These are phyloP conservation scores for Gracilinanus agilis DNA, from an alignment of 2,113 vertebrate genomes.

Conservation along the genomic window DNA sequence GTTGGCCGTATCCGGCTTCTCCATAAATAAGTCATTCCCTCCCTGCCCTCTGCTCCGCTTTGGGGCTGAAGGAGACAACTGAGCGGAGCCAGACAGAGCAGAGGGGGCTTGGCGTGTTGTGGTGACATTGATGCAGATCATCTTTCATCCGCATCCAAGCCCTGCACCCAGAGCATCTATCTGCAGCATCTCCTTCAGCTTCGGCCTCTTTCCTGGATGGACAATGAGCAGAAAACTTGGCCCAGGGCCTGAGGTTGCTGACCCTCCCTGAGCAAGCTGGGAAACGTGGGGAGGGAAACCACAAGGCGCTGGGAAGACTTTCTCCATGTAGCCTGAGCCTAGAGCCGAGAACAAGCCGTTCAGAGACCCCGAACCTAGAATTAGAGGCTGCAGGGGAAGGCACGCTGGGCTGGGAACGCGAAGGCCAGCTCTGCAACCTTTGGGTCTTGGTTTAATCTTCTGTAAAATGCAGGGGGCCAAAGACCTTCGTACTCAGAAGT, in stretches of 20 bases:
- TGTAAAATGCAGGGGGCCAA: not conserved
- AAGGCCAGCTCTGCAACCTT: not conserved
- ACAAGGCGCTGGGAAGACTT: constrained; percentile 56
- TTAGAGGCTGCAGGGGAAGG: not conserved
- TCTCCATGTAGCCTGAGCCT: constrained; percentile 15
- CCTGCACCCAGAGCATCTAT: constrained; percentile 75
- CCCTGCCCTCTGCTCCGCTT: constrained; percentile 45
- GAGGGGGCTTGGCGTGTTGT: constrained; percentile 62
- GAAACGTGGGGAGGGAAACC: constrained; percentile 69
- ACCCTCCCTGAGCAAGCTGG: constrained; percentile 72
- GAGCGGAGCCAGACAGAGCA: constrained; percentile 63
- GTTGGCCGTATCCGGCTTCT: constrained; percentile 24
- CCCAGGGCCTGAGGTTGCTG: constrained; percentile 75
- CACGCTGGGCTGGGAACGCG: not conserved
- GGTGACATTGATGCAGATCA: constrained; percentile 79
- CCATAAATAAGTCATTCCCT: constrained; percentile 51
- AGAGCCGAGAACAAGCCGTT: constrained; percentile 30
- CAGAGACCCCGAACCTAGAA: constrained; percentile 16
- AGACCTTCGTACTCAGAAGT: not conserved
- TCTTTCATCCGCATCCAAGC: constrained; percentile 79
- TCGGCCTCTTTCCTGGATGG: constrained; percentile 80
- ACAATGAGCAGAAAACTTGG: constrained; percentile 80
- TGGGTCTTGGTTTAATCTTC: not conserved
- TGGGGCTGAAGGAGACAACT: constrained; percentile 63
- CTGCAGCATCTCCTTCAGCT: constrained; percentile 80